phyloP scores from a whole-genome alignment of 2,113 vertebrate genomes.

The Megaleporinus macrocephalus region DNA sequence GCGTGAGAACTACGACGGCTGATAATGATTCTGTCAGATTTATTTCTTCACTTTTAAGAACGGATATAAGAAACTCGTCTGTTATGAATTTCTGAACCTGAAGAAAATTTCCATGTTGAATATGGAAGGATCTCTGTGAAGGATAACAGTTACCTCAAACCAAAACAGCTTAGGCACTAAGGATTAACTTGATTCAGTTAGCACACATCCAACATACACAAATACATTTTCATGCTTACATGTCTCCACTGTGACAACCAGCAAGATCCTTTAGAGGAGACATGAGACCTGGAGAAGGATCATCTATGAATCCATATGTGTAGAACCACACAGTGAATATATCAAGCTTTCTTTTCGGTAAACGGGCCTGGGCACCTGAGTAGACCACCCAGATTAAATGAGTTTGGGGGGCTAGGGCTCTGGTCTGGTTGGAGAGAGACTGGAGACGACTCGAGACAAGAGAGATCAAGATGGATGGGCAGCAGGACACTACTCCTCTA shows the following conservation, averaged over 20 bases:
- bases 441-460: slow-evolving; percentile 65
- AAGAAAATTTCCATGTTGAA: not conserved
- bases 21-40: slow-evolving; percentile 79
- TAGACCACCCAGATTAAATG: slow-evolving; percentile 56
- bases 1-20: slow-evolving; percentile 74
- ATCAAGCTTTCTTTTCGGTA: slow-evolving; percentile 42
- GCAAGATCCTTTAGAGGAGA: not conserved
- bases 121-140: not conserved
- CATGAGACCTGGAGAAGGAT: not conserved
- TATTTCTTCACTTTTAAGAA: slow-evolving; percentile 72
- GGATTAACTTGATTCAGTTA: not conserved
- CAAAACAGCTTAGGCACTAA: not conserved
- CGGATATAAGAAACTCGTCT: slow-evolving; percentile 4
- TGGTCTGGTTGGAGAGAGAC: slow-evolving; percentile 53
- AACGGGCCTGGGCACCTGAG: slow-evolving; percentile 47
- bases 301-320: not conserved
- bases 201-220: too few relatives aligned
- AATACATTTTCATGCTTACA: not conserved
- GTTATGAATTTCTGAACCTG: not conserved
- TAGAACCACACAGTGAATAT: slow-evolving; percentile 21
- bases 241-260: not conserved
- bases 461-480: slow-evolving; percentile 75
- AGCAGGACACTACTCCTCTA: slow-evolving; percentile 68
- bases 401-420: slow-evolving; percentile 42
- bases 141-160: not conserved